phyloP scores from a whole-genome alignment of 2,113 vertebrate species.

The Datnioides undecimradiatus region DNA sequence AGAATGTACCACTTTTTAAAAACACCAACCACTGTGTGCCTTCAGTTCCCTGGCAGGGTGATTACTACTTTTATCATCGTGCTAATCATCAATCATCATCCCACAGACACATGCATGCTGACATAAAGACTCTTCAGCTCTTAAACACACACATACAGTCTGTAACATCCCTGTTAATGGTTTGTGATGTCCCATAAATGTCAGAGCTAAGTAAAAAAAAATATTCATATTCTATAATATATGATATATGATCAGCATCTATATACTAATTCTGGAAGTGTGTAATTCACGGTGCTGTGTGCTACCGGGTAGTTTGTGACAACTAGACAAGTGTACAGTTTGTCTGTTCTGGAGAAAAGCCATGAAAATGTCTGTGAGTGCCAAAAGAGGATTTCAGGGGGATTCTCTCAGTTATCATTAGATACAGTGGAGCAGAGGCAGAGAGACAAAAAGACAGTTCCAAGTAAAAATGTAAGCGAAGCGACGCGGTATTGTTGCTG shows the following conservation, averaged over 20 bases:
- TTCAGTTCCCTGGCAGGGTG: conserved; percentile 54
- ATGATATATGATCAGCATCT: too few species aligned
- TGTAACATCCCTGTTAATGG: background rate
- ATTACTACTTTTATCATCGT: conserved; percentile 63
- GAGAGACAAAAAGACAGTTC: background rate
- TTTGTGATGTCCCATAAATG: background rate
- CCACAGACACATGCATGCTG: conserved; percentile 52
- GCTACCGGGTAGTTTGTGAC: background rate
- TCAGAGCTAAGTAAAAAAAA: too few species aligned
- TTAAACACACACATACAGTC: conserved; percentile 13
- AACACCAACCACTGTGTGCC: conserved; percentile 29
- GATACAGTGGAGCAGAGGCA: background rate
- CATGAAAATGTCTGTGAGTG: background rate
- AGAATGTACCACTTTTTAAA: conserved; percentile 16
- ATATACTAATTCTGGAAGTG: background rate
- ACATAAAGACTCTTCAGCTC: conserved; percentile 26
- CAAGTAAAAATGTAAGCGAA: too few species aligned
- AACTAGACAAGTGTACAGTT: background rate
- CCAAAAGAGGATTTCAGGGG: conserved; percentile 8
- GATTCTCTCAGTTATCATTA: conserved; percentile 1
- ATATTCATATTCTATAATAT: too few species aligned
- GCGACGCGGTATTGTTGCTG: too few species aligned
- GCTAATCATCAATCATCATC: conserved; percentile 65
- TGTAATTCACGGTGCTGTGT: background rate
- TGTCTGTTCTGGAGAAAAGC: background rate